Percentiles rank a stretch among this genome's conserved stretches.
phyloP scores from a whole-genome alignment of 2,797 vertebrate genomes.

The Syngnathus acus region DNA sequence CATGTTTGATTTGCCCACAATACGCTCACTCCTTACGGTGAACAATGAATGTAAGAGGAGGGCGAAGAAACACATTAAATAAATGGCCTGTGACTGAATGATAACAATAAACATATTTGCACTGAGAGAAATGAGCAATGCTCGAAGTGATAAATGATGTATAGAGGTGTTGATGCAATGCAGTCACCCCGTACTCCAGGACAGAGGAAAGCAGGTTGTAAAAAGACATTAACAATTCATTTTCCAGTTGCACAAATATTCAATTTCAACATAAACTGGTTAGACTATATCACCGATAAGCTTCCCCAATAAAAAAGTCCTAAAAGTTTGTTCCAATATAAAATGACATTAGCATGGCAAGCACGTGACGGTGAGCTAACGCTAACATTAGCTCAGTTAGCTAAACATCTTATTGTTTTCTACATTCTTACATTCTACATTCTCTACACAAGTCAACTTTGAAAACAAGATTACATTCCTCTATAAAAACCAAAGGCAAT shows the following conservation, averaged over 20 bases:
- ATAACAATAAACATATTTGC: constrained; percentile 65
- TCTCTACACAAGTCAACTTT: neutral
- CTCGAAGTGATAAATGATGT: constrained; percentile 60
- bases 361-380: neutral
- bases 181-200: constrained; percentile 14
- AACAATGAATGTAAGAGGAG: constrained; percentile 29
- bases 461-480: neutral
- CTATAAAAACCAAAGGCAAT: neutral
- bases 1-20: constrained; percentile 68
- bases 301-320: neutral
- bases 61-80: constrained; percentile 54
- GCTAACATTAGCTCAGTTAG: neutral
- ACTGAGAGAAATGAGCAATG: constrained; percentile 58
- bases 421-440: neutral
- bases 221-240: neutral
- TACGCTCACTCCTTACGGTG: constrained; percentile 44
- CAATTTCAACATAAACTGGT: neutral
- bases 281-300: neutral
- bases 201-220: constrained; percentile 1
- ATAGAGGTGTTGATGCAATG: constrained; percentile 27
- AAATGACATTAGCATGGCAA: neutral
- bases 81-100: constrained; percentile 56
- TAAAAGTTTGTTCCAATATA: constrained; percentile 1
- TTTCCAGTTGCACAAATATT: neutral
- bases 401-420: no score